These are phyloP conservation scores for Hiodon alosoides DNA, from an alignment of 2,113 vertebrate genomes.

Conservation along the genomic window DNA sequence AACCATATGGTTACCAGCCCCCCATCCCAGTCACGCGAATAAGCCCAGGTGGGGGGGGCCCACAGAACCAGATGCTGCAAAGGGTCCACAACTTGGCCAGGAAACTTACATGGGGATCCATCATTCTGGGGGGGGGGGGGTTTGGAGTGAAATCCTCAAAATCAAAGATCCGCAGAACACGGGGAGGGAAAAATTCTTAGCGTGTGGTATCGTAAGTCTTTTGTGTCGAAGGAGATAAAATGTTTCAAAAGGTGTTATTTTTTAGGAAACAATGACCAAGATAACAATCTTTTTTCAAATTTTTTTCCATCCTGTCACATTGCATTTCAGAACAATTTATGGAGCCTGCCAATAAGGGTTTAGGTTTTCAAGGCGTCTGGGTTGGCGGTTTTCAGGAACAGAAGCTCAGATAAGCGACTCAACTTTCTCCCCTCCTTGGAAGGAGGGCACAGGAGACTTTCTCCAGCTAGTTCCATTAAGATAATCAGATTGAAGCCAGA, in stretches of 20 bases:
- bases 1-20: constrained; percentile 15
- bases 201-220: constrained; percentile 17
- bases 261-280: background rate
- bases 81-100: constrained; percentile 58
- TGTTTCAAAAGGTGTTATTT: background rate
- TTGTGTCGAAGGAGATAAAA: constrained; percentile 11
- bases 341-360: background rate
- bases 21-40: constrained; percentile 63
- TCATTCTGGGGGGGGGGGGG: constrained; percentile 44
- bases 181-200: constrained; percentile 12
- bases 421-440: background rate
- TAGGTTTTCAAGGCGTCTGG: background rate
- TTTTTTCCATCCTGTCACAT: background rate
- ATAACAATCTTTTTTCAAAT: background rate
- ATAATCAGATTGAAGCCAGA: constrained; percentile 49
- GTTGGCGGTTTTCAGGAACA: background rate
- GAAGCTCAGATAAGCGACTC: background rate
- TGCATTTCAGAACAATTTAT: background rate
- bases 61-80: constrained; percentile 30
- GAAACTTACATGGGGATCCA: constrained; percentile 60
- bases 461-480: constrained; percentile 30
- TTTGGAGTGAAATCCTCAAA: constrained; percentile 1
- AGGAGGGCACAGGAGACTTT: constrained; percentile 17
- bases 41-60: too few relatives aligned
- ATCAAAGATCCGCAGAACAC: background rate